phyloP scores from a whole-genome alignment of 2,888 invertebrate genomes.

The Sinotaia quadrata region DNA sequence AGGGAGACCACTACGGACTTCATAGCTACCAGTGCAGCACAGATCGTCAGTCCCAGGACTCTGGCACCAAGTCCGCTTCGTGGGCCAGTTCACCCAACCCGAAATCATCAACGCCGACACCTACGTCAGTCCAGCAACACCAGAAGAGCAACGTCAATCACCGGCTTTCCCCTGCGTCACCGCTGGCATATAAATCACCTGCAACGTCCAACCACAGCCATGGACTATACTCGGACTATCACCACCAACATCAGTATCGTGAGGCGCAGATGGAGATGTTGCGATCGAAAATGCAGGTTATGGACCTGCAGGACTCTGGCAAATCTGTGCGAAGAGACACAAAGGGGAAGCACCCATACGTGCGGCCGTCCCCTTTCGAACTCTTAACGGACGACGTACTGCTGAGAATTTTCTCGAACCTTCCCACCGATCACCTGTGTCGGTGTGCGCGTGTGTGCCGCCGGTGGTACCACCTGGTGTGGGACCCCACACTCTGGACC shows the following conservation, averaged over 20 bases:
- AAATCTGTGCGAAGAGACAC: neutral
- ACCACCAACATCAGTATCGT: too few species aligned
- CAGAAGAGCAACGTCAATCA: neutral
- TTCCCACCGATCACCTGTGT: conserved; percentile 82
- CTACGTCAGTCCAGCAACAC: neutral
- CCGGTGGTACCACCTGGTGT: conserved; percentile 83
- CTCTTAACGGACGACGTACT: conserved; percentile 80
- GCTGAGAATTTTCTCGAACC: conserved; percentile 80
- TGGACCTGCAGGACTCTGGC: conserved; percentile 9
- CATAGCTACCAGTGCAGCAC: conserved; percentile 30
- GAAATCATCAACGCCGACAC: conserved; percentile 28
- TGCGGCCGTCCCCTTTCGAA: conserved; percentile 56
- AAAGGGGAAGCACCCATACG: conserved; percentile 33
- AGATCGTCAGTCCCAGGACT: conserved; percentile 45
- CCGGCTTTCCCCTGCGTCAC: conserved; percentile 15
- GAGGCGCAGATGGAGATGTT: conserved; percentile 20
- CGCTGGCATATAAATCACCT: conserved; percentile 20
- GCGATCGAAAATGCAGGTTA: conserved; percentile 11
- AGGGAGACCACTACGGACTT: neutral
- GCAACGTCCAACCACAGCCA: conserved; percentile 12
- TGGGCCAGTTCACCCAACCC: conserved; percentile 46
- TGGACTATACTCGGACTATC: neutral
- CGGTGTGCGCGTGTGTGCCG: conserved; percentile 80
- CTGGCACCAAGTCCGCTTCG: conserved; percentile 33
- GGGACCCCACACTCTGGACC: conserved; percentile 85